Conservation (phyloP, 2,888 invertebrate genomes). For the Brenthis ino region DNA sequence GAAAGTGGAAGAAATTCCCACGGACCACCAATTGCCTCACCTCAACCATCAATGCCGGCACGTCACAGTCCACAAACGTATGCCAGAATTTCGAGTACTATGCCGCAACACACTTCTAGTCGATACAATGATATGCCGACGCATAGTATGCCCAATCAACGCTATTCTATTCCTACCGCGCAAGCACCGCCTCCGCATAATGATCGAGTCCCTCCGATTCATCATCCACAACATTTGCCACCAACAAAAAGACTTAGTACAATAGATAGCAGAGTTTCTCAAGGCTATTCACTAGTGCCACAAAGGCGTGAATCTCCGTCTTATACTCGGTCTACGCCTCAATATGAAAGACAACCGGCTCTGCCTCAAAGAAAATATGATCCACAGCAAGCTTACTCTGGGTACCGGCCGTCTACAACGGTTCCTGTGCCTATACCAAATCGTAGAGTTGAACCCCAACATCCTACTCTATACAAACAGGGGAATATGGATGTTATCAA, state of each 20-base stretch:
- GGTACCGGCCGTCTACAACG: slow-evolving; percentile 63
- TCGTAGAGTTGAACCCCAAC: slow-evolving; percentile 65
- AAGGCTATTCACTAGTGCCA: slow-evolving; percentile 58
- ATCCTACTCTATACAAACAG: slow-evolving; percentile 65
- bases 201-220: slow-evolving; percentile 76
- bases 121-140: slow-evolving; percentile 63
- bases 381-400: slow-evolving; percentile 72
- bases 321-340: slow-evolving; percentile 56
- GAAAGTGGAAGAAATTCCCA: slow-evolving; percentile 62
- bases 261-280: slow-evolving; percentile 58
- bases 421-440: slow-evolving; percentile 60
- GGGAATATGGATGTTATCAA: slow-evolving; percentile 57
- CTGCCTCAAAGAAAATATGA: slow-evolving; percentile 71
- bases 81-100: slow-evolving; percentile 63
- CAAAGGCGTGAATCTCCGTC: slow-evolving; percentile 68
- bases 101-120: slow-evolving; percentile 65
- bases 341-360: slow-evolving; percentile 66
- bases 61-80: slow-evolving; percentile 73
- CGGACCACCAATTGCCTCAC: slow-evolving; percentile 58
- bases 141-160: slow-evolving; percentile 64
- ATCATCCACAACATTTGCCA: slow-evolving; percentile 64
- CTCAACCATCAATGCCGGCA: slow-evolving; percentile 64
- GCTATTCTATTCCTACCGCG: slow-evolving; percentile 57
- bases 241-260: slow-evolving; percentile 57
- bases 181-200: slow-evolving; percentile 73